Conservation (phyloP, 1,140 invertebrate genomes). For the Zaprionus tsacasi region DNA sequence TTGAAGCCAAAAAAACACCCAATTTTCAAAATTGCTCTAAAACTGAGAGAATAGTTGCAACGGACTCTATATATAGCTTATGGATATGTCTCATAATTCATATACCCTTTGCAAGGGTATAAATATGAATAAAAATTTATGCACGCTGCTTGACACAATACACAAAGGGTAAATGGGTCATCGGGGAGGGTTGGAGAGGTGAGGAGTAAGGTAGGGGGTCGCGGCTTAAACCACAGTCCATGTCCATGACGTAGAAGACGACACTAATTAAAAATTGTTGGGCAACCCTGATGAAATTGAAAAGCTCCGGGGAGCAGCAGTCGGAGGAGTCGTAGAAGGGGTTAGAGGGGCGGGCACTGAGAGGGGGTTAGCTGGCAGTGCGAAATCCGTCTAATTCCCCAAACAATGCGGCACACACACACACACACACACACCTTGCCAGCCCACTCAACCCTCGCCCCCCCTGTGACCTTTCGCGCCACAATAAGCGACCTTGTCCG, state of each 20-base stretch:
- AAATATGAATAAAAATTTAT: slow-evolving; percentile 70
- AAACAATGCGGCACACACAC: slow-evolving; percentile 48
- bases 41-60: too few species aligned
- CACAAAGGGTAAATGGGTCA: slow-evolving; percentile 68
- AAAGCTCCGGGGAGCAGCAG: slow-evolving; percentile 48
- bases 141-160: slow-evolving; percentile 71
- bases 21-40: too few species aligned
- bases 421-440: slow-evolving; percentile 29
- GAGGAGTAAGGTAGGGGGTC: background rate
- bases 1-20: too few species aligned
- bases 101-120: too few species aligned
- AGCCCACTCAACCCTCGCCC: slow-evolving; percentile 23
- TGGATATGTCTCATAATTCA: too few species aligned
- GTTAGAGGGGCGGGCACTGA: background rate
- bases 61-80: too few species aligned
- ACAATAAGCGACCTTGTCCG: slow-evolving; percentile 57
- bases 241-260: slow-evolving; percentile 40
- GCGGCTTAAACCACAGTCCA: slow-evolving; percentile 1
- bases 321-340: background rate
- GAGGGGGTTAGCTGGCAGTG: slow-evolving; percentile 24
- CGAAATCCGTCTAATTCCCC: slow-evolving; percentile 66
- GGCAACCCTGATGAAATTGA: slow-evolving; percentile 67
- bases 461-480: slow-evolving; percentile 11
- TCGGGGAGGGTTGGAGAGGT: background rate
- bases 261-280: slow-evolving; percentile 78